Percentiles rank a stretch among this genome's conserved stretches.
Evolutionary conservation across 2,888 invertebrate genomes (phyloP).

Genomic region (Clanis bilineata): DNA sequence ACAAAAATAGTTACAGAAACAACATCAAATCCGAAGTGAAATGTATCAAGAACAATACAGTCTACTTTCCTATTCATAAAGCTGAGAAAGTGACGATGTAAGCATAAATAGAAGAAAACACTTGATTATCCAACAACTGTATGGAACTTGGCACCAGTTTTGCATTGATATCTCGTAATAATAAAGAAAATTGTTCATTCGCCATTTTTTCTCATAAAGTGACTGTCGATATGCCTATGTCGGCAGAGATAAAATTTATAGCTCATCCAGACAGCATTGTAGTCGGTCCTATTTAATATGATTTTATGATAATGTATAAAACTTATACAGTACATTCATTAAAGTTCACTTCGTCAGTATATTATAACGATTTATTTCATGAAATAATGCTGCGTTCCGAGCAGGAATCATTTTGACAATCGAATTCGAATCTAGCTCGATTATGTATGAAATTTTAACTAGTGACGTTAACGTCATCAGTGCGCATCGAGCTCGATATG

Average conservation of each 20-base stretch:
- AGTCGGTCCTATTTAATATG: neutral
- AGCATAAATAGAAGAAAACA: neutral
- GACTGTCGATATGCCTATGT: neutral
- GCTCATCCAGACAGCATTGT: neutral
- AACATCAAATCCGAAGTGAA: neutral
- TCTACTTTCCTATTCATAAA: neutral
- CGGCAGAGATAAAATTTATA: neutral
- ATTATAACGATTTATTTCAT: no score
- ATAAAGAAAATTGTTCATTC: conserved; percentile 5
- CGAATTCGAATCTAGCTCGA: no score
- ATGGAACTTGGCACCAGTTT: neutral
- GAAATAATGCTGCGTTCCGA: no score
- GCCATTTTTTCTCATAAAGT: neutral
- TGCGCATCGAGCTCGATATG: no score
- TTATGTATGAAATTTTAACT: no score
- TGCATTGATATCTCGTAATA: neutral
- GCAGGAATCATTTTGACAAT: no score
- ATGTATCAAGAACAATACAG: neutral
- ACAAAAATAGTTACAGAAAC: neutral
- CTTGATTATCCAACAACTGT: neutral
- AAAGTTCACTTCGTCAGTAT: no score
- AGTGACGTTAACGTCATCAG: no score
- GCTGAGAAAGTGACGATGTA: neutral
- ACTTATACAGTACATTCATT: no score
- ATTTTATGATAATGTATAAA: no score